Percentiles rank a stretch among this genome's conserved stretches.
Conservation (phyloP, 2,113 vertebrate species). For the Azemiops feae region DNA sequence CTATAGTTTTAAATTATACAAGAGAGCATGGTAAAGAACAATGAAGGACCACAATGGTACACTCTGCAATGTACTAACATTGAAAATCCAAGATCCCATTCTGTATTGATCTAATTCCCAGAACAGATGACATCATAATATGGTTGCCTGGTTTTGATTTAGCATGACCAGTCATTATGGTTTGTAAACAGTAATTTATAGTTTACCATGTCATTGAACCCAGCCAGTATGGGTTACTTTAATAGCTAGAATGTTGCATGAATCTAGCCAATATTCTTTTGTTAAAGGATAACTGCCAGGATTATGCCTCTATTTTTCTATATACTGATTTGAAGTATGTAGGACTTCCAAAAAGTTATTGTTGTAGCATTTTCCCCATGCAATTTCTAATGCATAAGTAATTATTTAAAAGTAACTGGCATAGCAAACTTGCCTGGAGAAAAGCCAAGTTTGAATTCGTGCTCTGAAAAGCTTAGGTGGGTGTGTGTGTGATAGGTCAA, state of each 20-base stretch:
- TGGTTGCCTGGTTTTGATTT: not conserved
- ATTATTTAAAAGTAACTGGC: not conserved
- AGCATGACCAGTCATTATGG: not conserved
- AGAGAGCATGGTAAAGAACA: not conserved
- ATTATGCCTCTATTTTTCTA: not conserved
- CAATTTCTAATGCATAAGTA: not conserved
- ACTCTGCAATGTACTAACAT: not conserved
- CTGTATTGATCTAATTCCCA: not conserved
- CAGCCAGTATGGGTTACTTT: not conserved
- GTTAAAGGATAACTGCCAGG: not conserved
- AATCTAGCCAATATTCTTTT: not conserved
- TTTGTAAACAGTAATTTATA: not conserved
- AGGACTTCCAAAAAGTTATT: not conserved
- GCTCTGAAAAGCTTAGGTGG: not conserved
- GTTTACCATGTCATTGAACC: not conserved
- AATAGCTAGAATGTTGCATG: not conserved
- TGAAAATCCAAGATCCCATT: not conserved
- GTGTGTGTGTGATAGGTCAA: not conserved
- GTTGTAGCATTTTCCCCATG: not conserved
- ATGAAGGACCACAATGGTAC: not conserved
- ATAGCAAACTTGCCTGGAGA: not conserved
- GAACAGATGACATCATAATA: not conserved
- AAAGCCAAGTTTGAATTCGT: not conserved
- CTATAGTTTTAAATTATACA: not conserved
- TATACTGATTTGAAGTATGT: not conserved